Evolutionary conservation across 2,797 vertebrate species (phyloP).

Genomic region (Synaphobranchus kaupii): DNA sequence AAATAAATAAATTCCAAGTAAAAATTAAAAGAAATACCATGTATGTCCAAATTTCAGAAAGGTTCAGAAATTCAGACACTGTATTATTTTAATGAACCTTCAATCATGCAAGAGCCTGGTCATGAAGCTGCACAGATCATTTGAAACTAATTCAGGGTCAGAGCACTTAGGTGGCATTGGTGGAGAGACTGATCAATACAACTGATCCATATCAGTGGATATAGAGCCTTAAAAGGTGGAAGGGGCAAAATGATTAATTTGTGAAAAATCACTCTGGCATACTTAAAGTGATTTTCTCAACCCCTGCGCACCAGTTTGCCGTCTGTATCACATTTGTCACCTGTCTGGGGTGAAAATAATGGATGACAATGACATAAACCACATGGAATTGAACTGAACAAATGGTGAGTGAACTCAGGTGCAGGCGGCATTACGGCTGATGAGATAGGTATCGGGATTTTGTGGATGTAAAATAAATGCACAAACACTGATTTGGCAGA

Average conservation of each 20-base stretch:
- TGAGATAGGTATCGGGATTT: not conserved
- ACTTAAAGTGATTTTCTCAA: conserved; percentile 13
- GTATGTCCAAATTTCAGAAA: not conserved
- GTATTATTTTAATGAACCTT: not conserved
- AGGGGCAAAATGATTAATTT: conserved; percentile 39
- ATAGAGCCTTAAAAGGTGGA: conserved; percentile 64
- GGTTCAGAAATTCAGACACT: not conserved
- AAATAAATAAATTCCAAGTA: not conserved
- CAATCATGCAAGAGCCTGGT: conserved; percentile 24
- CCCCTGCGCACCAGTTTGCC: not conserved
- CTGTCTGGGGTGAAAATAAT: not conserved
- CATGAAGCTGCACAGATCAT: conserved; percentile 43
- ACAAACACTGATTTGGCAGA: not conserved
- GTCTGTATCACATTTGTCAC: not conserved
- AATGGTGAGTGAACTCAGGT: not conserved
- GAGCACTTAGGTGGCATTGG: conserved; percentile 56
- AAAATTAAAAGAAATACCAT: not conserved
- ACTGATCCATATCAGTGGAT: conserved; percentile 68
- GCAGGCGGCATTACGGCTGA: not conserved
- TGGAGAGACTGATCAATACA: conserved; percentile 59
- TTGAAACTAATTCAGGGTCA: conserved; percentile 59
- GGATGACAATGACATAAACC: not conserved
- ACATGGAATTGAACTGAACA: not conserved
- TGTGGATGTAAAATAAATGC: not conserved
- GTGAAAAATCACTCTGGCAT: conserved; percentile 64